Evolutionary conservation across 1,140 invertebrate species (phyloP), one percentile per base, ranked within the genome.

Genomic region (Orius insidiosus): DNA sequence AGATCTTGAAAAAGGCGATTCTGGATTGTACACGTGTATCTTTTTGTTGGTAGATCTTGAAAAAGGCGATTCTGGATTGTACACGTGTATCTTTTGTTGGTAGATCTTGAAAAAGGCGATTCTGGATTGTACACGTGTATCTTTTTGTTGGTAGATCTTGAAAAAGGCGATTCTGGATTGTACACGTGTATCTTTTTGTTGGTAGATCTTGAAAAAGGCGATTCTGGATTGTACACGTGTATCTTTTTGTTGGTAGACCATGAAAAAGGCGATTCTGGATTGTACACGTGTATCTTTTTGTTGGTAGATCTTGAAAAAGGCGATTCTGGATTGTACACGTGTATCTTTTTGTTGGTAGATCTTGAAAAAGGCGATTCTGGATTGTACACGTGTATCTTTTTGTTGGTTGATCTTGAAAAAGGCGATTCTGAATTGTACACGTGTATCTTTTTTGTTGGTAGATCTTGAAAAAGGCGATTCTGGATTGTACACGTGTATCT

Each of bases 31-130:
- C 63, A 81, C 82, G 9, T 84, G 85, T 59, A 75, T n/a, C n/a
- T n/a, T n/a, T n/a, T n/a, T n/a, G n/a, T n/a, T n/a, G n/a, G n/a
- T 61, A 83, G 83, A 86, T 65, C 61, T 89, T 9, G 76, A 76
- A 55, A 55, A 68, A 6, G 67, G 67, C 15, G 84, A 87, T 61
- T 72, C 76, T 9, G 83, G 81, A 2, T 51, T 80, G 16, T 86
- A 88, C 63, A 81, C 82, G 9, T 84, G 85, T 59, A 75, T 75
- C 18, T n/a, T n/a, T n/a, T n/a, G n/a, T n/a, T n/a, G n/a, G n/a
- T 61, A 83, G 83, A 86, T 65, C 61, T 89, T 9, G 76, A 76
- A 55, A 55, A 68, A 6, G 67, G 67, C 14, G 84, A 87, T 61
- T 72, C 76, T 8, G 83, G 81, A 2, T 51, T 80, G 18, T 86